Base-by-base conservation (phyloP, 2,797 vertebrate species). In the Takifugu ocellatus region DNA sequence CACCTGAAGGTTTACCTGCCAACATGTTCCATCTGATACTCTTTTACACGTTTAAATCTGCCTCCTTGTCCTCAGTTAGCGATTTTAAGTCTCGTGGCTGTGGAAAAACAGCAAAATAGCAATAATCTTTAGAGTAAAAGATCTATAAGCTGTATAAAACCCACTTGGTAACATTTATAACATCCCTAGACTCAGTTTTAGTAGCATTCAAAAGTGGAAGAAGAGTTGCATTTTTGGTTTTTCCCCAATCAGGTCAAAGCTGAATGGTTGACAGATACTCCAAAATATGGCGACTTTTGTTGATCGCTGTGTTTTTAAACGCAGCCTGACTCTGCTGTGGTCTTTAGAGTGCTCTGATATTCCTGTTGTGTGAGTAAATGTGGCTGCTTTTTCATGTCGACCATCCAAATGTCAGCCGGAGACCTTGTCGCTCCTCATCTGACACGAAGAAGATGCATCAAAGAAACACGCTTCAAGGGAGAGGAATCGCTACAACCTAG, bases 361-460 rank as follows among this genome's bases (percentile, higher is more conserved):
- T 66, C 63, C 31, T 44, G 21, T 55, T 42, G 49, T 31, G 27
- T 48, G 36, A 43, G 9, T 59, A 66, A 21, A 49, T 66, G 1
- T 49, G 11, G 17, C 12, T 59, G 57, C 21, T 43, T 50, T 54
- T 61, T 77, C 76, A 70, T 51, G 2, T 25, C 1, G 62, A 50
- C 47, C 66, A 55, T 59, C 65, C 50, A 85, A 84, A 83, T 79
- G 74, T 79, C 83, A 83, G 67, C 54, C 0, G 61, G 62, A 57
- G 2, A 26, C 74, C 67, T 81, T 65, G 66, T 76, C 75, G 43
- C 61, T 46, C 49, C 49, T 59, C 45, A 70, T 60, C 44, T 74
- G 59, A 79, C 66, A 67, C 29, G 2, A 53, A 43, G 70, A 71
- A 70, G 73, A 74, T 56, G 43, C 9, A 3, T 52, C 56, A 73